Percentiles rank a stretch among this genome's conserved stretches.
Evolutionary conservation across 37 sponge, comb jelly and placozoan genomes (phyloP).

Genomic region (Ephydatia muelleri): DNA sequence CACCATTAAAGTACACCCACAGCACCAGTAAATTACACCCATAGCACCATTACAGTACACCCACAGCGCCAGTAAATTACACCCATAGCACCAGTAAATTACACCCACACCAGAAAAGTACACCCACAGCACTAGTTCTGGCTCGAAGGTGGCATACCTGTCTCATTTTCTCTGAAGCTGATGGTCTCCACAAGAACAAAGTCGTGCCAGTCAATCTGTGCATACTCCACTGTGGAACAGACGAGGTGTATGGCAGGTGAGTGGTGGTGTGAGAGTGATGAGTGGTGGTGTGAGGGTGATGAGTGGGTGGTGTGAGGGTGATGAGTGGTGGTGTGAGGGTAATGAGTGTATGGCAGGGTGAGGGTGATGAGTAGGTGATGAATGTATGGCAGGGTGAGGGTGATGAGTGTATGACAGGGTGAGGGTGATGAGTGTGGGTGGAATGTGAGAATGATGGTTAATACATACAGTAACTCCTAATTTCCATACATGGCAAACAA

Average conservation of each 20-base stretch:
- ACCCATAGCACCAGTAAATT: too few species aligned
- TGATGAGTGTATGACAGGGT: not conserved
- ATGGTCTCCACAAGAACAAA: slow-evolving; percentile 97
- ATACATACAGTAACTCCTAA: too few species aligned
- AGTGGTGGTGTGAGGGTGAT: not conserved
- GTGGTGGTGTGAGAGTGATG: slow-evolving; percentile 3
- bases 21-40: too few species aligned
- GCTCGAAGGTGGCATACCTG: slow-evolving; percentile 43
- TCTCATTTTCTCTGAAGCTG: slow-evolving; percentile 87
- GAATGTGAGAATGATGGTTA: not conserved
- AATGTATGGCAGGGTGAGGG: not conserved
- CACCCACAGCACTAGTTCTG: not conserved
- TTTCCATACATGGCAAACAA: too few species aligned
- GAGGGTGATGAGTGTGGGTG: not conserved
- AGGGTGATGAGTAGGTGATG: too few species aligned
- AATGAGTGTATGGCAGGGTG: too few species aligned
- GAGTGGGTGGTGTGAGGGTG: not conserved
- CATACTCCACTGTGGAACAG: slow-evolving; percentile 83
- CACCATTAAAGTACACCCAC: too few species aligned
- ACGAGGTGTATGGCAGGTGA: not conserved
- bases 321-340: too few species aligned
- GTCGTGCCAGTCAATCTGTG: slow-evolving; percentile 98
- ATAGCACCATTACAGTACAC: too few species aligned
- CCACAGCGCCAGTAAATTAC: too few species aligned
- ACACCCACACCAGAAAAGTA: too few species aligned